A percentile compares a stretch with the other conserved stretches of the same genome.
phyloP scores from a whole-genome alignment of 53 echinoderm and acorn worm species.

The Patiria pectinifera region DNA sequence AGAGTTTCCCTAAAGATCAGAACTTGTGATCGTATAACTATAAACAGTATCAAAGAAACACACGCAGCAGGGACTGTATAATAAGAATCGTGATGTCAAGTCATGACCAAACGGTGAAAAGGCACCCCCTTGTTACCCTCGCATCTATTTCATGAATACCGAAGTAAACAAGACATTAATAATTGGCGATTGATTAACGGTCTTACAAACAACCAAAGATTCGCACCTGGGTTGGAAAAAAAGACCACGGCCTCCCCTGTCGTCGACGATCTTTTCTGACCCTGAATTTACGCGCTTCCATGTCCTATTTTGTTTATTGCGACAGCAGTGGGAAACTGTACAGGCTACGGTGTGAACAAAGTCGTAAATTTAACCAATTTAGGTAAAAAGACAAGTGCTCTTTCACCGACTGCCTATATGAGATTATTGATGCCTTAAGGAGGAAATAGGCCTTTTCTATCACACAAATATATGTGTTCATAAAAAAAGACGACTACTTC shows the following conservation, averaged over 20 bases:
- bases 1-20: background rate
- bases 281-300: background rate
- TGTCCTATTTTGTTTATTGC: slow-evolving; percentile 13
- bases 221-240: slow-evolving; percentile 10
- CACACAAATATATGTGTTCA: no score
- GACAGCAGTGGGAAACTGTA: background rate
- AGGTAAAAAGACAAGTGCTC: slow-evolving; percentile 12
- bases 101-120: slow-evolving; percentile 20
- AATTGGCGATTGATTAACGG: slow-evolving; percentile 24
- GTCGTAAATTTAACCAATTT: slow-evolving; percentile 40
- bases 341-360: background rate
- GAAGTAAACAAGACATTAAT: slow-evolving; percentile 26
- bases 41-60: background rate
- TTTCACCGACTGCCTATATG: slow-evolving; percentile 38
- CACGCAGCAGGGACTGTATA: background rate
- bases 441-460: no score
- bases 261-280: background rate
- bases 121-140: background rate
- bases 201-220: background rate
- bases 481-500: no score
- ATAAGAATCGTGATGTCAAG: slow-evolving; percentile 15
- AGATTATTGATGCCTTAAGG: background rate
- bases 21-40: background rate
- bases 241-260: background rate
- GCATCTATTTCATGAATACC: background rate